Evolutionary conservation across 2,888 invertebrate species (phyloP).

Genomic region (Trypoxylon attenuatum): DNA sequence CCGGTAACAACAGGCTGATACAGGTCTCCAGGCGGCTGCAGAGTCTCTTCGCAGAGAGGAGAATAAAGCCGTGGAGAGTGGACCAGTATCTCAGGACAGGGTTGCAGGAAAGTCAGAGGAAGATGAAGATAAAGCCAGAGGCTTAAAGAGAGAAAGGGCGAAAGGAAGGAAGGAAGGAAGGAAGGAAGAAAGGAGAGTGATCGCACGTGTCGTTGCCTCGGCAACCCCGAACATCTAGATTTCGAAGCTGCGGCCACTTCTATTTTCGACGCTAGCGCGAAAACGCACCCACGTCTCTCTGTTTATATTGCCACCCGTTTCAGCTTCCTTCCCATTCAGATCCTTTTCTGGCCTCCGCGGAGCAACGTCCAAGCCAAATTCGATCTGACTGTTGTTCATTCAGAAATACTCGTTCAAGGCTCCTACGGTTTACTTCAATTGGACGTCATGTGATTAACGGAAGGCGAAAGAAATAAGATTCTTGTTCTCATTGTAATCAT

Average conservation of each 20-base stretch:
- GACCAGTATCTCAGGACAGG: neutral
- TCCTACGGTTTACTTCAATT: no score
- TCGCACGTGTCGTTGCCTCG: slow-evolving; percentile 62
- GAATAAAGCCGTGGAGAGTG: neutral
- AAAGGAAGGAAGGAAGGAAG: neutral
- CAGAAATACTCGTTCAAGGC: no score
- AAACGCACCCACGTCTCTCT: slow-evolving; percentile 37
- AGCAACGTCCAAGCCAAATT: no score
- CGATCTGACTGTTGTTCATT: no score
- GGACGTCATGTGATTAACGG: no score
- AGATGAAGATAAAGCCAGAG: neutral
- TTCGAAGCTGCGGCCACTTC: slow-evolving; percentile 43
- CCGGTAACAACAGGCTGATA: no score
- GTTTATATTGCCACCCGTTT: slow-evolving; percentile 12
- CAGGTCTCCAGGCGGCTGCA: no score
- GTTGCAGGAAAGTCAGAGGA: neutral
- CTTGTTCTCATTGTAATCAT: no score
- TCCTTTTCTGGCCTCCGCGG: no score
- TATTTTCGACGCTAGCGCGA: slow-evolving; percentile 60
- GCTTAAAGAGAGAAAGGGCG: no score
- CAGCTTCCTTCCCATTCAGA: neutral
- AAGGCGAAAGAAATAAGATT: no score
- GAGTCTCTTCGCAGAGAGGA: no score
- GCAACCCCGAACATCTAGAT: slow-evolving; percentile 55
- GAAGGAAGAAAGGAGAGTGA: slow-evolving; percentile 17